These are phyloP conservation scores for Heliconius hermathena DNA, from an alignment of 1,140 invertebrate species.

Conservation along the genomic window DNA sequence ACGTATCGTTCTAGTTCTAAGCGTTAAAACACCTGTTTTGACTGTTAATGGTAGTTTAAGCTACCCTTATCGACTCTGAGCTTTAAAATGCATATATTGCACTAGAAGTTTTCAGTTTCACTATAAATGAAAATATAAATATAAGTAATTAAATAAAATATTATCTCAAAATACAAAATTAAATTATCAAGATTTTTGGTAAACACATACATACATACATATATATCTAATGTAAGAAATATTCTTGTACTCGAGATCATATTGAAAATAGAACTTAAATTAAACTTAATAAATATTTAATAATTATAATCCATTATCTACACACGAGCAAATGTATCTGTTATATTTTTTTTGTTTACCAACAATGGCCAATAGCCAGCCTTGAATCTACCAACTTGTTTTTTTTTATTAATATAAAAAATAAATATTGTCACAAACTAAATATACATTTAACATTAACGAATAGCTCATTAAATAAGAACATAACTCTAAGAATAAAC, in stretches of 20 bases:
- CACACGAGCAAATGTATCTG: no score
- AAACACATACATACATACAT: no score
- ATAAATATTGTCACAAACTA: not conserved
- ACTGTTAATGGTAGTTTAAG: not conserved
- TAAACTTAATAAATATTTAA: no score
- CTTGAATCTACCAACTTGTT: no score
- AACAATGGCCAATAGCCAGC: no score
- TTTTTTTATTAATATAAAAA: not conserved
- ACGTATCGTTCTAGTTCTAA: conserved; percentile 9
- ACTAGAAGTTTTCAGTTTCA: not conserved
- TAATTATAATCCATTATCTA: no score
- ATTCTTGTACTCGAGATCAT: no score
- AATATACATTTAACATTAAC: not conserved
- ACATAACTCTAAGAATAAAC: not conserved
- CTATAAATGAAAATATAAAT: not conserved
- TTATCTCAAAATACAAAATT: not conserved
- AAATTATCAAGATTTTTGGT: no score
- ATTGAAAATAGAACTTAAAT: no score
- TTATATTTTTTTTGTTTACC: no score
- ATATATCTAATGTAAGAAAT: no score
- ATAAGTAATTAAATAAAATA: not conserved
- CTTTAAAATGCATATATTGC: not conserved
- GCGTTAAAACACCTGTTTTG: conserved; percentile 6
- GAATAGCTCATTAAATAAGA: conserved; percentile 4
- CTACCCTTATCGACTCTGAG: not conserved